A percentile compares a stretch with the other conserved stretches of the same genome.
Evolutionary conservation across 1,140 invertebrate genomes (phyloP).

Genomic region (Caenorhabditis tropicalis): DNA sequence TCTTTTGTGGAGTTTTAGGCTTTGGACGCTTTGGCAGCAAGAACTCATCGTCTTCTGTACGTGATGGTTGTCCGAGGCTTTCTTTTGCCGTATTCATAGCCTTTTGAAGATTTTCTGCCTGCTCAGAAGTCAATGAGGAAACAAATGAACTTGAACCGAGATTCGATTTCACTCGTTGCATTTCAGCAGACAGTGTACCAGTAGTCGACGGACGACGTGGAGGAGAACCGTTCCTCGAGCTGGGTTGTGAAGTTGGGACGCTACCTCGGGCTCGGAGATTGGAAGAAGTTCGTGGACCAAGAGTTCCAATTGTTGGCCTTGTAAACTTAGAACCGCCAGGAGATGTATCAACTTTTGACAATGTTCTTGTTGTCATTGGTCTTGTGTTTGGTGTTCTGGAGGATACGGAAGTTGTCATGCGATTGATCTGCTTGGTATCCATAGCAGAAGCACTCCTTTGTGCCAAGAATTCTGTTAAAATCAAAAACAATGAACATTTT

Average conservation of each 20-base stretch:
- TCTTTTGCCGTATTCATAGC: slow-evolving; percentile 4
- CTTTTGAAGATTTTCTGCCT: not conserved
- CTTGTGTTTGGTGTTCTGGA: not conserved
- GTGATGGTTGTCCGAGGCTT: not conserved
- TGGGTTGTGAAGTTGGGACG: not conserved
- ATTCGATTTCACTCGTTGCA: slow-evolving; percentile 11
- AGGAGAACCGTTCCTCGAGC: not conserved
- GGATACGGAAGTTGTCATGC: slow-evolving; percentile 8
- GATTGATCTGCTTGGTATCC: not conserved
- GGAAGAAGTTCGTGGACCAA: not conserved
- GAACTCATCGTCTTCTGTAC: slow-evolving; percentile 16
- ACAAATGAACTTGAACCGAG: not conserved
- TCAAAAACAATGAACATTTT: too few relatives aligned
- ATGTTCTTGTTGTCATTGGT: not conserved
- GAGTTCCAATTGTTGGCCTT: not conserved
- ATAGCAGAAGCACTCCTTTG: slow-evolving; percentile 14
- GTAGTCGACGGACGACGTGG: slow-evolving; percentile 7
- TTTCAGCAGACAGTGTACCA: not conserved
- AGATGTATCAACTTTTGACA: slow-evolving; percentile 13
- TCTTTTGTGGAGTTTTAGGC: not conserved
- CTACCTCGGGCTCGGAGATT: not conserved
- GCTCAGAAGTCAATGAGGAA: not conserved
- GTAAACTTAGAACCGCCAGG: slow-evolving; percentile 10
- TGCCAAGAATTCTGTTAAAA: not conserved
- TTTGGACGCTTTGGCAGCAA: slow-evolving; percentile 5